Base-by-base conservation (phyloP, 2,888 invertebrate genomes). In the Sarcophaga carnaria region DNA sequence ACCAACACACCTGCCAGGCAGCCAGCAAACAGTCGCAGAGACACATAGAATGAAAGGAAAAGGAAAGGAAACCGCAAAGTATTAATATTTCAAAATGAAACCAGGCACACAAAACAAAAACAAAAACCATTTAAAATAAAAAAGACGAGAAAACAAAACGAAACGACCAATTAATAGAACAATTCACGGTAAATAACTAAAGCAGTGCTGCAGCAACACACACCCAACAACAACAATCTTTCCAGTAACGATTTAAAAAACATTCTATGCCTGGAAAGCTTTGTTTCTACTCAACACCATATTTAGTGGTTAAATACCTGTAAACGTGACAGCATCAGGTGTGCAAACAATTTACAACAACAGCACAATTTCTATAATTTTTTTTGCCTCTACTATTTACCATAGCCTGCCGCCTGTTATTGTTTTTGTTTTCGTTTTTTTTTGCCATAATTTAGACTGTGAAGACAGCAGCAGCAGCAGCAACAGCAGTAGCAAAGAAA, bases 261-360 rank as follows among this genome's bases (percentile, higher is more conserved):
- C 59, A 59, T 59, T 59, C 14, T 17, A 6, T 14, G 59, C n/a
- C n/a, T n/a, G 59, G 10, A 59, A 59, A 59, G 62, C 45, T 82
- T 79, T 74, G 49, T 77, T 66, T 63, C 62, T 81, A 79, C 81
- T 87, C 81, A 84, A 87, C 87, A 87, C 78, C 66, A 76, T 79
- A 84, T 87, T 82, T 79, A 84, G 79, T 87, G 76, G 79, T 63
- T 79, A 17, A 82, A 82, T 79, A 83, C 80, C 85, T 85, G 83
- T 78, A 83, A 85, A 80, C 75, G 83, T 88, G 88, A 74, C 80
- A 83, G 83, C 88, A 83, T 80, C 80, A 88, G 88, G 85, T 83
- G 88, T 85, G 64, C 72, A 63, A 81, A 82, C 74, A 27, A 37
- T 37, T 81, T 77, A 74, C 70, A 60, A 59, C 37, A 59, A 72